Evolutionary conservation across 2,797 vertebrate species (phyloP).

Genomic region (Gallinago nigripennis): DNA sequence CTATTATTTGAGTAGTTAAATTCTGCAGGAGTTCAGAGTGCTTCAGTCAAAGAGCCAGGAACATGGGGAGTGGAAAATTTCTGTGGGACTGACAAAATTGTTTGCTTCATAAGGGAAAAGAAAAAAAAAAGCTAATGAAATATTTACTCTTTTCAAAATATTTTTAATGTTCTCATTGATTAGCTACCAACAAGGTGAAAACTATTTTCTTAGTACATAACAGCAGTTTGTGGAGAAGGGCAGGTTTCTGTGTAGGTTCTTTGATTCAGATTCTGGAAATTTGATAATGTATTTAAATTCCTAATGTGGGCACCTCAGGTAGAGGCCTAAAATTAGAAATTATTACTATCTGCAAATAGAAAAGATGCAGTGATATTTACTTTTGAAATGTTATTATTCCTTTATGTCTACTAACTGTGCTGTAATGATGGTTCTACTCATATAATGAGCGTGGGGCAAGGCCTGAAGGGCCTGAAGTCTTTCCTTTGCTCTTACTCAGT

Average conservation of each 20-base stretch:
- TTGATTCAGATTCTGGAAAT: not conserved
- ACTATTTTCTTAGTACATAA: not conserved
- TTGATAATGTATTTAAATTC: not conserved
- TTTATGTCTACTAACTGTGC: not conserved
- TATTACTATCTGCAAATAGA: not conserved
- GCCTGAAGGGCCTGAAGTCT: not conserved
- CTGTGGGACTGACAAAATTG: not conserved
- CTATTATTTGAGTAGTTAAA: not conserved
- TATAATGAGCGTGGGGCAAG: fast-evolving
- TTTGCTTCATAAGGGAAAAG: not conserved
- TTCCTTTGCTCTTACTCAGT: not conserved
- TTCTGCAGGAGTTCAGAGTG: not conserved
- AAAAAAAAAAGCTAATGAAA: not conserved
- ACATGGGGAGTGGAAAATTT: conserved; percentile 59
- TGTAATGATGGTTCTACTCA: not conserved
- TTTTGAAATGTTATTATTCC: not conserved
- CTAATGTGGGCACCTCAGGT: not conserved
- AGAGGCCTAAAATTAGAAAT: not conserved
- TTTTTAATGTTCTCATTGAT: not conserved
- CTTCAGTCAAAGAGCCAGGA: conserved; percentile 55
- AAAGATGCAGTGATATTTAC: not conserved
- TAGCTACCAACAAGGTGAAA: not conserved
- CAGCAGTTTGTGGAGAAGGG: not conserved
- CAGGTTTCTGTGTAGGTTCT: not conserved
- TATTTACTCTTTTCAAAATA: not conserved